These are phyloP conservation scores for Pseudopodoces humilis DNA, from an alignment of 2,113 vertebrate genomes.

Conservation along the genomic window DNA sequence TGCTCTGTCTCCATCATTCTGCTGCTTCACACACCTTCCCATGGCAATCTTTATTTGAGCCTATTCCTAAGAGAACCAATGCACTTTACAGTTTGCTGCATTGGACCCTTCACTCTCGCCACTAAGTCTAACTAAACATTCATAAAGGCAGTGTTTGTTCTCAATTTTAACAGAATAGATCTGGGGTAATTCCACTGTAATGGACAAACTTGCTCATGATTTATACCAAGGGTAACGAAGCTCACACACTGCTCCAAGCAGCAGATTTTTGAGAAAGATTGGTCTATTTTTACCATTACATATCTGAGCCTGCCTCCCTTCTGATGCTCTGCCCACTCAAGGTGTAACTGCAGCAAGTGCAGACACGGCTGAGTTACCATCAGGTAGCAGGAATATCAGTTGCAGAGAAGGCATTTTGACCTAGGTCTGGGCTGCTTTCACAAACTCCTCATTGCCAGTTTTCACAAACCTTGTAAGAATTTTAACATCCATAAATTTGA, in stretches of 20 bases:
- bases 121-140: neutral
- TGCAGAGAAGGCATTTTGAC: neutral
- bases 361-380: neutral
- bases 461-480: neutral
- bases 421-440: neutral
- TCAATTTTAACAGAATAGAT: neutral
- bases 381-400: neutral
- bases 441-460: neutral
- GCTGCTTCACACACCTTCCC: neutral
- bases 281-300: neutral
- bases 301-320: neutral
- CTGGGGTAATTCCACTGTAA: neutral
- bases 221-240: neutral
- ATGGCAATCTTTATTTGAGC: neutral
- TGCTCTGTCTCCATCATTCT: neutral
- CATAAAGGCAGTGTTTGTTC: neutral
- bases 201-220: neutral
- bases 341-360: neutral
- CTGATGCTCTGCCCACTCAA: neutral
- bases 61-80: neutral
- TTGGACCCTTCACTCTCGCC: neutral
- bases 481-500: neutral
- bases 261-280: neutral
- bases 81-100: neutral
- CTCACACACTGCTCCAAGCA: fast-evolving